A percentile compares a stretch with the other conserved stretches of the same genome.
Conservation (phyloP, 2,797 vertebrate genomes). For the Takifugu ocellatus region DNA sequence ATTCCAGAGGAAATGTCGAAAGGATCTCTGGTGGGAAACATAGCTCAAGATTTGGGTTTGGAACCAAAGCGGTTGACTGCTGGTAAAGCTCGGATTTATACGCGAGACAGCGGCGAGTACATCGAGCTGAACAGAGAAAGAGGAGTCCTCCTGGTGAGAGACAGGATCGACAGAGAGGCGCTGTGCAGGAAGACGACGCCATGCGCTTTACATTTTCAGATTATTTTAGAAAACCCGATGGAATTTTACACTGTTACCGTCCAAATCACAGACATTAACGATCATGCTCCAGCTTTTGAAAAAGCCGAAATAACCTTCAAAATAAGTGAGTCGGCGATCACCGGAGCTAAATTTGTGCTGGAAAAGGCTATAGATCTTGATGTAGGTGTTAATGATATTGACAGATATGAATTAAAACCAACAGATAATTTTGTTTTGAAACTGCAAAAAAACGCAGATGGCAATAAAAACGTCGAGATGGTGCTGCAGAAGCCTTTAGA, state of each 20-base stretch:
- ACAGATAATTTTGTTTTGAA: slow-evolving; percentile 60
- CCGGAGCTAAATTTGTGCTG: slow-evolving; percentile 66
- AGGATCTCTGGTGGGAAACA: slow-evolving; percentile 66
- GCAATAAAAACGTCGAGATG: slow-evolving; percentile 60
- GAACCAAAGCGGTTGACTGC: slow-evolving; percentile 56
- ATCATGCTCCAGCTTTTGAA: slow-evolving; percentile 65
- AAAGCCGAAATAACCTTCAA: slow-evolving; percentile 46
- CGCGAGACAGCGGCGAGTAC: slow-evolving; percentile 60
- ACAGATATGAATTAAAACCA: slow-evolving; percentile 55
- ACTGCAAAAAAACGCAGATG: slow-evolving; percentile 25
- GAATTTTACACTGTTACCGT: slow-evolving; percentile 78
- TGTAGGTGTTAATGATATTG: slow-evolving; percentile 62
- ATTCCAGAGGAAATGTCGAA: slow-evolving; percentile 82
- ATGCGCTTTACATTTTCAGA: slow-evolving; percentile 81
- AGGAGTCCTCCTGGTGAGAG: slow-evolving; percentile 80
- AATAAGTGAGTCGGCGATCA: slow-evolving; percentile 65
- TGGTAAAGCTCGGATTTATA: slow-evolving; percentile 76
- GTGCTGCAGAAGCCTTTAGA: slow-evolving; percentile 67
- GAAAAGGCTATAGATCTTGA: slow-evolving; percentile 72
- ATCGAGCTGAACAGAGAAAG: slow-evolving; percentile 80
- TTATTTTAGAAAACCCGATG: slow-evolving; percentile 76
- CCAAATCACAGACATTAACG: slow-evolving; percentile 68
- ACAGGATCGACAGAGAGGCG: slow-evolving; percentile 83
- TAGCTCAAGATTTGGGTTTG: slow-evolving; percentile 65
- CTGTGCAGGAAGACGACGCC: slow-evolving; percentile 75